Conservation (phyloP, 1,140 invertebrate species). For the Drosophila nasuta region DNA sequence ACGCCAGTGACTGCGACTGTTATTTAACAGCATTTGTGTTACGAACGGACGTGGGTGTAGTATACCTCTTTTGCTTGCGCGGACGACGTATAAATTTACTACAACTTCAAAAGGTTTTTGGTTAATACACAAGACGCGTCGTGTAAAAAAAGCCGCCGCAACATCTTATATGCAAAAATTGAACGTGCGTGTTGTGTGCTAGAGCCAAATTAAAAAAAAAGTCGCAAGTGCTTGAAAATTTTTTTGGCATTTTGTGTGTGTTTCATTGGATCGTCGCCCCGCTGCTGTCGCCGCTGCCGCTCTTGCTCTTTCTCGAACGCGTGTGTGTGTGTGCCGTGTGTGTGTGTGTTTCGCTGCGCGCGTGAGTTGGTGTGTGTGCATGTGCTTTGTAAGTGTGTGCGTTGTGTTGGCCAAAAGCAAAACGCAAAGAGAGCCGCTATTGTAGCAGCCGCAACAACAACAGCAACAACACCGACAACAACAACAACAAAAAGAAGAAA, state of each 20-base stretch:
- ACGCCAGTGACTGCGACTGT: slow-evolving; percentile 19
- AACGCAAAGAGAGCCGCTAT: slow-evolving; percentile 65
- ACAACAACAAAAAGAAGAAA: slow-evolving; percentile 47
- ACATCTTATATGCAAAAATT: slow-evolving; percentile 30
- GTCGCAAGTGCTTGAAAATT: slow-evolving; percentile 19
- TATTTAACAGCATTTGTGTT: slow-evolving; percentile 56
- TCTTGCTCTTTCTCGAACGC: slow-evolving; percentile 36
- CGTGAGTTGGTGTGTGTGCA: slow-evolving; percentile 40
- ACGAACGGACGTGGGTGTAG: slow-evolving; percentile 58
- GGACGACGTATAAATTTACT: slow-evolving; percentile 45
- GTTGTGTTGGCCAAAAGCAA: slow-evolving; percentile 57
- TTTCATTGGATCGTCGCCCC: slow-evolving; percentile 21
- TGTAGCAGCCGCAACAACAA: slow-evolving; percentile 50
- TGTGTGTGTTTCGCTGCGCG: slow-evolving; percentile 47
- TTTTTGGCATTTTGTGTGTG: slow-evolving; percentile 38
- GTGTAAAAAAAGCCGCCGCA: slow-evolving; percentile 29
- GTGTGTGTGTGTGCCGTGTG: slow-evolving; percentile 33
- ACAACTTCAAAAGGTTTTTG: slow-evolving; percentile 28
- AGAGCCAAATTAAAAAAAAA: slow-evolving; percentile 36
- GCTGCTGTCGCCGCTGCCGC: not conserved
- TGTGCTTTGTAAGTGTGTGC: slow-evolving; percentile 52
- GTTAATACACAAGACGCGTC: slow-evolving; percentile 40
- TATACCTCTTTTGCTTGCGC: slow-evolving; percentile 53
- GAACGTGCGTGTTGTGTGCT: slow-evolving; percentile 30
- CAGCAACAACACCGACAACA: slow-evolving; percentile 51